phyloP scores from a whole-genome alignment of 2,113 vertebrate genomes.

The Leuciscus idus region DNA sequence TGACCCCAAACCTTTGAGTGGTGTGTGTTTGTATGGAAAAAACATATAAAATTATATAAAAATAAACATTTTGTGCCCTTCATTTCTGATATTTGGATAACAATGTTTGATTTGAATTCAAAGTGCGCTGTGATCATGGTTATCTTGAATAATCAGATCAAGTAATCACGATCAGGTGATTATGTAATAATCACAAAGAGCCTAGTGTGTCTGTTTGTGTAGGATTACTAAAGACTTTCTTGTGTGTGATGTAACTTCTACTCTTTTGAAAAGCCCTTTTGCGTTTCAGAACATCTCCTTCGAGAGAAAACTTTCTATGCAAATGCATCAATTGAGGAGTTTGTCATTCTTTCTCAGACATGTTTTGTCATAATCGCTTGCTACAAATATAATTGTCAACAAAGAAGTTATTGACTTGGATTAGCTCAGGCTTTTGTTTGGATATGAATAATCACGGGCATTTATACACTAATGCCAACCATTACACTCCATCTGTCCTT shows the following conservation, averaged over 20 bases:
- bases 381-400: background rate
- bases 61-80: no score
- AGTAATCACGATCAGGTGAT: background rate
- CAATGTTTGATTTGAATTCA: no score
- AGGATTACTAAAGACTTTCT: conserved; percentile 15
- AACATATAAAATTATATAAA: no score
- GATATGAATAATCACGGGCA: conserved; percentile 29
- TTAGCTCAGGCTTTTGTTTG: conserved; percentile 37
- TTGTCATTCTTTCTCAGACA: background rate
- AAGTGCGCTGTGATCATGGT: background rate
- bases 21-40: no score
- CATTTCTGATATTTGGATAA: no score
- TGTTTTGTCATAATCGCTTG: background rate
- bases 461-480: conserved; percentile 15
- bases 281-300: background rate
- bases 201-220: background rate
- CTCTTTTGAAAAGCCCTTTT: background rate
- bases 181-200: background rate
- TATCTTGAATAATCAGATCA: background rate
- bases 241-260: background rate
- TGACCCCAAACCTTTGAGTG: no score
- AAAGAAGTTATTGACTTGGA: conserved; percentile 15
- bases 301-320: background rate
- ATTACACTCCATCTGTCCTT: conserved; percentile 2
- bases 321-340: background rate